Conservation (phyloP, 2,797 vertebrate species). For the Cephalopachus bancanus region DNA sequence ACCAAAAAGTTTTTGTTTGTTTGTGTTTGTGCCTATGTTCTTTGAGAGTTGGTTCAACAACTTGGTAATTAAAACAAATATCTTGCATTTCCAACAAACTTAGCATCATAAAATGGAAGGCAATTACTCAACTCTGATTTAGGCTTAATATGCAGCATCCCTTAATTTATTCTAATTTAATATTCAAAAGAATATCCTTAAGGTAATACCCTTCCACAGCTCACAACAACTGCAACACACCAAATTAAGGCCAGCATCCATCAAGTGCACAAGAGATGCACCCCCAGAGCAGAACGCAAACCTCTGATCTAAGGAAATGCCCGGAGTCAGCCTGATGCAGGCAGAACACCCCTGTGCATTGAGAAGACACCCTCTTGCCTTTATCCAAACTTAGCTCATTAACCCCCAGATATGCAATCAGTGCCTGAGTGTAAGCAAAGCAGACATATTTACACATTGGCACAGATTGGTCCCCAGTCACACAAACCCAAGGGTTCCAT, state of each 20-base stretch:
- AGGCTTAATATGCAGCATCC: slow-evolving; percentile 77
- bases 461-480: slow-evolving; percentile 30
- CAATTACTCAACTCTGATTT: slow-evolving; percentile 84
- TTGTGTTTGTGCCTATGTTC: background rate
- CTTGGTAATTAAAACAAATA: slow-evolving; percentile 81
- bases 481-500: slow-evolving; percentile 49
- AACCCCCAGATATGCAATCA: slow-evolving; percentile 46
- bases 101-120: slow-evolving; percentile 69
- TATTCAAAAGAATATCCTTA: slow-evolving; percentile 86
- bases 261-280: slow-evolving; percentile 73
- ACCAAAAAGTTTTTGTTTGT: slow-evolving; percentile 47
- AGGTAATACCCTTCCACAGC: slow-evolving; percentile 81
- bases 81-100: slow-evolving; percentile 66
- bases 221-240: slow-evolving; percentile 75
- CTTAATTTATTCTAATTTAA: slow-evolving; percentile 87
- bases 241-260: slow-evolving; percentile 81
- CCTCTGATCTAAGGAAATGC: slow-evolving; percentile 70
- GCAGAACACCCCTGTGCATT: background rate
- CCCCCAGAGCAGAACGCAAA: slow-evolving; percentile 67
- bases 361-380: slow-evolving; percentile 39
- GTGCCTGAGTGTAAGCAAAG: slow-evolving; percentile 43
- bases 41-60: slow-evolving; percentile 52
- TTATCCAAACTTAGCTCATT: slow-evolving; percentile 65
- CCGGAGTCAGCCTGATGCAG: background rate
- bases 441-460: slow-evolving; percentile 67